Base-by-base conservation (phyloP, 1,140 invertebrate species). In the Augochlora pura region DNA sequence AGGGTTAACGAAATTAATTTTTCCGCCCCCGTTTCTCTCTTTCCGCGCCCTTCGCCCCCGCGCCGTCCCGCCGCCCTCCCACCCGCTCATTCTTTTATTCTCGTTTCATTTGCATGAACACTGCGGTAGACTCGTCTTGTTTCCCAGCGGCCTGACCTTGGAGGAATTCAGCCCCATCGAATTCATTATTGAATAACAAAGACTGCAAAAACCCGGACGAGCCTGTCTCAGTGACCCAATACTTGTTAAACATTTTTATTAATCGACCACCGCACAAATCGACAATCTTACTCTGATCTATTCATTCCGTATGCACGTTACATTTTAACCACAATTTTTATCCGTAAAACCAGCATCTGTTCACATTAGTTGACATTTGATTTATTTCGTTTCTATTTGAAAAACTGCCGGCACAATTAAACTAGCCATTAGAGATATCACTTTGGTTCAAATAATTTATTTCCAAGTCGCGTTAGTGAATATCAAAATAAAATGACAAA, bases 1-100 rank as follows among this genome's bases (percentile, higher is more conserved):
- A 76, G 54, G 85, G 84, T 89, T 90, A 88, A 90, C 67, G 81
- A 80, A 76, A 88, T 90, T 90, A 90, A 89, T 88, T 88, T 88
- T 86, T 88, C 86, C 88, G 82, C 84, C 65, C 82, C 46, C 69
- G 67, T 46, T 59, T 46, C 62, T 27, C 68, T 78, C 75, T 69
- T 71, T 72, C 76, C 27, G 70, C 67, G 39, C 71, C 14, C 39
- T 75, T 60, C 32, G 60, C 42, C 54, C 73, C 57, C 52, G 46
- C 14, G 10, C 42, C 42, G 10, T 14, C 42, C 1, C 2, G 14
- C 42, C 42, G 42, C 12, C 71, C 14, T 42, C 75, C 62, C 38
- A 60, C 46, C 32, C n/a, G n/a, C 75, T 57, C 52, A 46, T 27
- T 69, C 75, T 77, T 69, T 57, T 74, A 59, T 57, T 59, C 81